Evolutionary conservation across 23 tunicate genomes (phyloP), one percentile per base, ranked within the genome.

Genomic region (Trididemnum nubilum): DNA sequence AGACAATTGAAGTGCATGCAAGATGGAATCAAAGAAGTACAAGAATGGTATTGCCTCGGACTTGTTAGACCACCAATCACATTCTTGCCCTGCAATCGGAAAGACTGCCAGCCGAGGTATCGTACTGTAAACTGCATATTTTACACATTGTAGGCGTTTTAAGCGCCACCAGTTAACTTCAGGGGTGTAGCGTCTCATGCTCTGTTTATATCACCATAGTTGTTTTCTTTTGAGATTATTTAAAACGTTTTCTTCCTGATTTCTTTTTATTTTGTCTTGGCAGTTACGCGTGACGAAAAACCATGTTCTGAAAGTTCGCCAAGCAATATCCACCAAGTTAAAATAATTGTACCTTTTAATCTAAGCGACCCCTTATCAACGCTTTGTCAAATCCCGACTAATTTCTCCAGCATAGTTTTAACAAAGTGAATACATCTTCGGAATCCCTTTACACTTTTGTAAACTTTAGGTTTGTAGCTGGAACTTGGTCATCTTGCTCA

Each of bases 91-190:
- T 93, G 98, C 64, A 87, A 87, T 71, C 54, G 90, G 38, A 79
- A 65, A 0, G 88, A 87, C 54, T 93, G 98, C 73, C 98, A 93
- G 4, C 98, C 98, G 4, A 84, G 82, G 98, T 93, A 24, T 23
- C 7, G 25, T 33, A 64, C n/a, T n/a, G n/a, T n/a, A n/a, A n/a
- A 33, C 51, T 9, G 57, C 57, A 49, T 49, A 49, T 49, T 49
- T 49, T 18, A 12, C 18, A 49, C 12, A 49, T 9, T 18, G 18
- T 49, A 49, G 18, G 18, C 57, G 57, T 49, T 49, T 49, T 49
- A 18, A 49, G n/a, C n/a, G n/a, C n/a, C n/a, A n/a, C n/a, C n/a
- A n/a, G n/a, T n/a, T n/a, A n/a, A n/a, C n/a, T n/a, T n/a, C n/a
- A n/a, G n/a, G n/a, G n/a, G n/a, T n/a, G n/a, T n/a, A n/a, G n/a